These are phyloP conservation scores for Andinoacara biseriatus DNA, from an alignment of 2,113 vertebrate genomes.

Conservation along the genomic window DNA sequence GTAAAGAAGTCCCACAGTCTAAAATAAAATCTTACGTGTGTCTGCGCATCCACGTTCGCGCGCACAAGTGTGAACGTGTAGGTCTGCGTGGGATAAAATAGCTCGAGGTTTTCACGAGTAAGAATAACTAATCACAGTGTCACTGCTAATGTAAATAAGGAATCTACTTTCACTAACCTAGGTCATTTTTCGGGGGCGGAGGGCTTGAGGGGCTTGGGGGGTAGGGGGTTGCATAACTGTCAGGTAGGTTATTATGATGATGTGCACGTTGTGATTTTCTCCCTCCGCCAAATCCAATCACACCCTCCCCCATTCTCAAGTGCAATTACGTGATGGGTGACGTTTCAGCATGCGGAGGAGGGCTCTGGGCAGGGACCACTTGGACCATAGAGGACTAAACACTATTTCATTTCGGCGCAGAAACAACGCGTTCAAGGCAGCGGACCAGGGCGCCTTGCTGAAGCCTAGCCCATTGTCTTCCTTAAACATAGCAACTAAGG, in stretches of 20 bases:
- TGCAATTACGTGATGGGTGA: slow-evolving; percentile 82
- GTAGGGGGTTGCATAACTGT: slow-evolving; percentile 68
- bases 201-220: slow-evolving; percentile 25
- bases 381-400: slow-evolving; percentile 74
- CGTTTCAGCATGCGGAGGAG: slow-evolving; percentile 79
- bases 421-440: slow-evolving; percentile 73
- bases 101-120: too few species aligned
- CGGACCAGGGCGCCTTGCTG: slow-evolving; percentile 71
- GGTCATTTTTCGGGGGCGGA: too few species aligned
- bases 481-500: slow-evolving; percentile 60
- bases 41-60: background rate
- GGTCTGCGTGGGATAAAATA: background rate
- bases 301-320: slow-evolving; percentile 78
- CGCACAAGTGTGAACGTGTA: background rate
- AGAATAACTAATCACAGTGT: background rate
- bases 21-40: background rate
- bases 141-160: background rate
- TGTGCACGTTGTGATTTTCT: slow-evolving; percentile 71
- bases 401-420: slow-evolving; percentile 78
- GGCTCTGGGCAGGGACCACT: slow-evolving; percentile 78
- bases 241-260: slow-evolving; percentile 75
- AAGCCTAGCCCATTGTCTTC: slow-evolving; percentile 80
- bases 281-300: slow-evolving; percentile 64
- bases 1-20: background rate
- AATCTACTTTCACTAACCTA: slow-evolving; percentile 1